Conservation (phyloP, 1,140 invertebrate genomes). For the Scaptodrosophila lebanonensis region DNA sequence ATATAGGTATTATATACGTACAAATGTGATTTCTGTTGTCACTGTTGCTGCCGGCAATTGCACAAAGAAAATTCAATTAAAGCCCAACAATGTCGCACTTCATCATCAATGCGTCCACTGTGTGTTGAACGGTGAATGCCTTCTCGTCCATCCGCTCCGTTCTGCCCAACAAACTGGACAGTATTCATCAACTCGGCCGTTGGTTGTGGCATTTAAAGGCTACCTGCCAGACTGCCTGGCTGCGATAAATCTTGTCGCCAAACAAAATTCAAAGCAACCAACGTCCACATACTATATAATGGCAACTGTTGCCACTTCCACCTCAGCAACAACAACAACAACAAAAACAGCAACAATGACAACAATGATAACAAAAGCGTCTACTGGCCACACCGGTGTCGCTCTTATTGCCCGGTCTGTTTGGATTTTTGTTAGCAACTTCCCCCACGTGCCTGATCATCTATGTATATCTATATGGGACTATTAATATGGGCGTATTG, state of each 20-base stretch:
- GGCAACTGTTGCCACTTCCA: too few relatives aligned
- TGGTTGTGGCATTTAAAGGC: background rate
- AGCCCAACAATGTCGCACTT: slow-evolving; percentile 76
- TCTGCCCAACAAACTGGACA: background rate
- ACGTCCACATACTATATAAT: too few relatives aligned
- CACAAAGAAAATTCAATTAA: slow-evolving; percentile 77
- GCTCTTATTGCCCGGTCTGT: slow-evolving; percentile 29
- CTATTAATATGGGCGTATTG: slow-evolving; percentile 1
- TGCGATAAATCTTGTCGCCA: slow-evolving; percentile 69
- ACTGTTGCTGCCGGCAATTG: slow-evolving; percentile 15
- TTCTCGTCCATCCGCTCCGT: slow-evolving; percentile 1
- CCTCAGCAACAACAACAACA: too few relatives aligned
- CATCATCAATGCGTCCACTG: slow-evolving; percentile 57
- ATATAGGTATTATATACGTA: too few relatives aligned
- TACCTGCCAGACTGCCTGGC: background rate
- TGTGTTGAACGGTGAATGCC: slow-evolving; percentile 7
- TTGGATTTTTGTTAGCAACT: background rate
- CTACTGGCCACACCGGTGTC: slow-evolving; percentile 36
- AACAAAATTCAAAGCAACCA: slow-evolving; percentile 53
- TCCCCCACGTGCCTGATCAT: background rate
- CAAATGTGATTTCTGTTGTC: slow-evolving; percentile 11
- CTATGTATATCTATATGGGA: background rate
- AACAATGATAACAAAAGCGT: slow-evolving; percentile 38
- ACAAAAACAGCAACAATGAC: slow-evolving; percentile 18
- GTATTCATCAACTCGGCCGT: background rate